Evolutionary conservation across 1,140 invertebrate species (phyloP).

Genomic region (Eupeodes corollae): DNA sequence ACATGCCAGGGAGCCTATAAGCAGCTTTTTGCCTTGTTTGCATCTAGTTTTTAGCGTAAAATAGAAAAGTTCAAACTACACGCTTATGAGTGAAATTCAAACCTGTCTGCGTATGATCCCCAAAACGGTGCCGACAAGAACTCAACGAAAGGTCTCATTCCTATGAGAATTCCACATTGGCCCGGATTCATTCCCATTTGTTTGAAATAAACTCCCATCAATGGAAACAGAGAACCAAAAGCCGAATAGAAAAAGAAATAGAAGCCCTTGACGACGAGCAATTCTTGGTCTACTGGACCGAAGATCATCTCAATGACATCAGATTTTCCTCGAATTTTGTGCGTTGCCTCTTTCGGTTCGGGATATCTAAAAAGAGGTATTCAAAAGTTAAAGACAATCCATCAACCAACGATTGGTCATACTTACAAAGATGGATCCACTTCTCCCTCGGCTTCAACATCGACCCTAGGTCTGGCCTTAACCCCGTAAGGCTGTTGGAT

Average conservation of each 20-base stretch:
- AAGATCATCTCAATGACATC: constrained; percentile 75
- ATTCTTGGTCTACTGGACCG: constrained; percentile 73
- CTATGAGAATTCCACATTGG: constrained; percentile 86
- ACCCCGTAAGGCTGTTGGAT: constrained; percentile 7
- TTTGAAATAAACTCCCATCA: constrained; percentile 98
- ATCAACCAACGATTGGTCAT: not conserved
- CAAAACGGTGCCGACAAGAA: constrained; percentile 97
- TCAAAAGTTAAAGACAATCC: not conserved
- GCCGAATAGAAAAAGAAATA: constrained; percentile 99
- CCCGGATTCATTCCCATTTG: constrained; percentile 96
- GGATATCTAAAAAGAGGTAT: constrained; percentile 46
- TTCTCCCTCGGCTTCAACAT: constrained; percentile 61
- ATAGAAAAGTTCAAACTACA: not conserved
- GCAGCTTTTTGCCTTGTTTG: constrained; percentile 73
- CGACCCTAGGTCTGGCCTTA: constrained; percentile 50
- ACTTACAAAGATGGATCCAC: constrained; percentile 57
- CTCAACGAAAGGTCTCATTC: constrained; percentile 90
- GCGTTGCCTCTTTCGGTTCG: constrained; percentile 72
- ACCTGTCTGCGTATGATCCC: constrained; percentile 88
- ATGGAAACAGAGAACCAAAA: constrained; percentile 93
- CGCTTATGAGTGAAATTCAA: not conserved
- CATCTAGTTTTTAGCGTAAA: constrained; percentile 43
- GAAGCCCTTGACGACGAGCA: constrained; percentile 89
- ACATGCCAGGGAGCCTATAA: constrained; percentile 81
- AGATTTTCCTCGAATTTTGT: constrained; percentile 74